phyloP scores from a whole-genome alignment of 2,797 vertebrate genomes.

The Emydoidea blandingii region DNA sequence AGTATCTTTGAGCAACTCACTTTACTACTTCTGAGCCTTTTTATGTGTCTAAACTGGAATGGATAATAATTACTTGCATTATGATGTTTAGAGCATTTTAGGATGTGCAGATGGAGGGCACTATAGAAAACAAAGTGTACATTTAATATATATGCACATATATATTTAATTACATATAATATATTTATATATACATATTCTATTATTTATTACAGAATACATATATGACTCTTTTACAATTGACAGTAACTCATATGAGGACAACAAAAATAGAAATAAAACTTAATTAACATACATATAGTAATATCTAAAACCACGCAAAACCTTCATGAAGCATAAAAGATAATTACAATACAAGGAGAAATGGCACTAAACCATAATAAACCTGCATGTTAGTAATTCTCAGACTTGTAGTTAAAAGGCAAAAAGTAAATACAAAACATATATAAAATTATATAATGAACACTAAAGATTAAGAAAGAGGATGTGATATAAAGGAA shows the following conservation, averaged over 20 bases:
- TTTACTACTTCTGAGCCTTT: background rate
- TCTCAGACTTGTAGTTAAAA: constrained; percentile 35
- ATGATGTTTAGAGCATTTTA: background rate
- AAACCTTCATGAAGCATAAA: constrained; percentile 68
- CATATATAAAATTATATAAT: constrained; percentile 14
- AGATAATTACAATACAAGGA: constrained; percentile 55
- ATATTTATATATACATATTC: constrained; percentile 1
- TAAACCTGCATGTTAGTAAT: constrained; percentile 45
- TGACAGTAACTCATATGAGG: constrained; percentile 26
- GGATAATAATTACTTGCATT: background rate
- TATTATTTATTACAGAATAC: constrained; percentile 14
- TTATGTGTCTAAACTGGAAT: background rate
- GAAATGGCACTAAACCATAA: constrained; percentile 33
- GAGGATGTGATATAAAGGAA: background rate
- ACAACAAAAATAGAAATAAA: constrained; percentile 52
- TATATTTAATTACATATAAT: background rate
- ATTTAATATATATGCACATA: background rate
- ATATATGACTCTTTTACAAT: constrained; percentile 27
- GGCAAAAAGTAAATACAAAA: constrained; percentile 41
- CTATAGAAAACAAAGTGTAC: background rate
- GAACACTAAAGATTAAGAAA: background rate
- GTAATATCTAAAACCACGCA: constrained; percentile 59
- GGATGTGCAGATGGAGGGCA: background rate
- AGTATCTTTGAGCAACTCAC: background rate
- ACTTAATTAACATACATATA: constrained; percentile 45